Conservation (phyloP, 2,797 vertebrate genomes). For the Etheostoma perlongum region DNA sequence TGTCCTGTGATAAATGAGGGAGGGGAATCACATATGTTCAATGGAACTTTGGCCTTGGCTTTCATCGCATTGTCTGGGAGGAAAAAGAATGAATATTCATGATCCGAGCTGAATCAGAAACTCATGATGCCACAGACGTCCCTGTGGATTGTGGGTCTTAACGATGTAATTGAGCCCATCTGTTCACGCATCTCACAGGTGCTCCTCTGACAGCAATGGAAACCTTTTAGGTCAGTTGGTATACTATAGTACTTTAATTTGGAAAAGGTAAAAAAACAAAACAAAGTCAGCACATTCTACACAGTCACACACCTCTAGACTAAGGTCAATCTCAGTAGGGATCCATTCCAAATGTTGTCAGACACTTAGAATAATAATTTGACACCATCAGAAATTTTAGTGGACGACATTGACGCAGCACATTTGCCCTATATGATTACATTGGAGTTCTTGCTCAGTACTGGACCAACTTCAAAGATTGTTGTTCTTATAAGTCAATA, state of each 20-base stretch:
- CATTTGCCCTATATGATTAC: too few species aligned
- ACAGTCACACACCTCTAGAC: neutral
- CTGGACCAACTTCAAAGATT: too few species aligned
- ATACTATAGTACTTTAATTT: conserved; percentile 8
- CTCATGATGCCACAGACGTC: conserved; percentile 50
- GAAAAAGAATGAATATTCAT: conserved; percentile 71
- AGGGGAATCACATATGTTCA: conserved; percentile 56
- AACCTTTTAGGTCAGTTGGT: conserved; percentile 33
- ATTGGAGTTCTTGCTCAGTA: too few species aligned
- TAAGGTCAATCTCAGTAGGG: too few species aligned
- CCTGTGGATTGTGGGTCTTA: conserved; percentile 66
- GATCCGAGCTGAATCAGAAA: conserved; percentile 42
- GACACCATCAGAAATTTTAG: too few species aligned
- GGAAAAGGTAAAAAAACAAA: neutral
- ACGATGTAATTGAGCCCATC: conserved; percentile 71
- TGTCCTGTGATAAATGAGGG: conserved; percentile 47
- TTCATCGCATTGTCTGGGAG: conserved; percentile 58
- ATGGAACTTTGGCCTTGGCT: conserved; percentile 45
- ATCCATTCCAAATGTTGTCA: too few species aligned
- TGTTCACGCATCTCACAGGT: conserved; percentile 73
- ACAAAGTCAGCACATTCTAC: too few species aligned
- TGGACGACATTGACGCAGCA: too few species aligned
- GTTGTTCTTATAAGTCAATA: too few species aligned
- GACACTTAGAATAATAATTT: too few species aligned
- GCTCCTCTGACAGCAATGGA: conserved; percentile 33